phyloP scores from a whole-genome alignment of 2,797 vertebrate species.

The Malurus leucopterus region DNA sequence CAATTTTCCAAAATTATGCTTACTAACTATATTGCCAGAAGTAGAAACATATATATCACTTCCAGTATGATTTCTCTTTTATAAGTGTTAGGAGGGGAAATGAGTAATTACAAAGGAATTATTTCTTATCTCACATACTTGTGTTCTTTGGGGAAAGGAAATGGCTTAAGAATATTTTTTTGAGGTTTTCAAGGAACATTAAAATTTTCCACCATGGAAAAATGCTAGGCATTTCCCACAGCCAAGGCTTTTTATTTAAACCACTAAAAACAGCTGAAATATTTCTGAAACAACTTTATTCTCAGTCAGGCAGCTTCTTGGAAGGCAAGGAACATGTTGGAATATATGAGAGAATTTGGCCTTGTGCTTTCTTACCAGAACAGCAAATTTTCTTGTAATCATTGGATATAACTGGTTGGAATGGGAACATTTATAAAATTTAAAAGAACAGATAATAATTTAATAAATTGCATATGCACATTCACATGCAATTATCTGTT shows the following conservation, averaged over 20 bases:
- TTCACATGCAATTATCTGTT: neutral
- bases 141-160: neutral
- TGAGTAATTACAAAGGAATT: neutral
- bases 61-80: neutral
- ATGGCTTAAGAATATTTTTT: slow-evolving; percentile 24
- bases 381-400: neutral
- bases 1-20: neutral
- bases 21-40: neutral
- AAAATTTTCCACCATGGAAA: slow-evolving; percentile 3
- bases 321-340: neutral
- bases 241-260: slow-evolving; percentile 10
- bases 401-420: neutral
- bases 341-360: neutral
- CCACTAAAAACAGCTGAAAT: slow-evolving; percentile 6
- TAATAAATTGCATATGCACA: neutral
- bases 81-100: neutral
- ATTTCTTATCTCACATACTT: neutral
- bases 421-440: neutral
- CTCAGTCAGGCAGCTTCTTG: neutral
- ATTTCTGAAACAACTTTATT: slow-evolving; percentile 29
- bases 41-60: neutral
- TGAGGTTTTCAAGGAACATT: slow-evolving; percentile 27
- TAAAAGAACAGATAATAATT: neutral
- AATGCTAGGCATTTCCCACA: slow-evolving; percentile 28
- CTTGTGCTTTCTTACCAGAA: neutral